Conservation (phyloP, 1,140 invertebrate genomes). For the Hyphantria cunea region DNA sequence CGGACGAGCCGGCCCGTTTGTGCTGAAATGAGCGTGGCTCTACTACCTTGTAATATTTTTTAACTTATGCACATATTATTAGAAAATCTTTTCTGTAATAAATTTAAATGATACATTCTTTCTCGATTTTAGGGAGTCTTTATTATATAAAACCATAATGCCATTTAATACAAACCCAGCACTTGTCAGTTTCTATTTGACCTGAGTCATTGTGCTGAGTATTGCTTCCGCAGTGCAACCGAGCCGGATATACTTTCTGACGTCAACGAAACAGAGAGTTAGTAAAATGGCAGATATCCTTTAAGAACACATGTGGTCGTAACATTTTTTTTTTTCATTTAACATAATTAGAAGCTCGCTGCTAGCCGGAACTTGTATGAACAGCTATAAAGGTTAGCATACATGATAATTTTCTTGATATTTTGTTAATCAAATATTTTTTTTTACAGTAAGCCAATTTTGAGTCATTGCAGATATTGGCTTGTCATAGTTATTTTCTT, state of each 20-base stretch:
- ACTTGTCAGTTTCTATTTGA: not conserved
- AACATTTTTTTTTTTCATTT: constrained; percentile 33
- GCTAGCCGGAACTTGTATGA: constrained; percentile 38
- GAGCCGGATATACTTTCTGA: constrained; percentile 29
- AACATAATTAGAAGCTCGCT: constrained; percentile 34
- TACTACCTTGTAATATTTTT: too few species aligned
- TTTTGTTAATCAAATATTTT: not conserved
- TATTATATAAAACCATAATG: too few species aligned
- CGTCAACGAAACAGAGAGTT: constrained; percentile 11
- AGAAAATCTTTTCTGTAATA: too few species aligned
- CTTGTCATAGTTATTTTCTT: too few species aligned
- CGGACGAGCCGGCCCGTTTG: too few species aligned
- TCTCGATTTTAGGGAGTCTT: too few species aligned
- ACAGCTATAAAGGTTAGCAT: constrained; percentile 25
- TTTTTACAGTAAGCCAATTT: too few species aligned
- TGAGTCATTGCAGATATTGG: too few species aligned
- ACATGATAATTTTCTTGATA: not conserved
- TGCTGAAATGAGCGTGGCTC: too few species aligned
- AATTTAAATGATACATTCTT: too few species aligned
- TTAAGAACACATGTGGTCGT: constrained; percentile 4
- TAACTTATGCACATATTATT: too few species aligned
- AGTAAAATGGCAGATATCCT: constrained; percentile 20
- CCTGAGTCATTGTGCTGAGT: not conserved
- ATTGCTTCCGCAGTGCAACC: constrained; percentile 23
- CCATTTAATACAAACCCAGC: not conserved